Percentiles rank a stretch among this genome's conserved stretches.
Evolutionary conservation across 2,113 vertebrate species (phyloP).

Genomic region (Psettodes erumei): DNA sequence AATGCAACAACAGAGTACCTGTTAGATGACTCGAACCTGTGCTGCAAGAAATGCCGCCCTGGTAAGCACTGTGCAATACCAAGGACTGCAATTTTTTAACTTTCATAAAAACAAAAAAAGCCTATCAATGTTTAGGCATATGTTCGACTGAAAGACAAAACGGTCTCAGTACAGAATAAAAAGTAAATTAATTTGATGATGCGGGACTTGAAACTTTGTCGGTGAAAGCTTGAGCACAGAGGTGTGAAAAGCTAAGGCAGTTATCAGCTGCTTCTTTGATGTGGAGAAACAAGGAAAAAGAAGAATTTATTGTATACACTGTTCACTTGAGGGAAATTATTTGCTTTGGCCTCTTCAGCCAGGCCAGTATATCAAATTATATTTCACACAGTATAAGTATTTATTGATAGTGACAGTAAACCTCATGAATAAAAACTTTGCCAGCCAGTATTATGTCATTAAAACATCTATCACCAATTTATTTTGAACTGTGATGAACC

Average conservation of each 20-base stretch:
- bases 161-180: not conserved
- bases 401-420: not conserved
- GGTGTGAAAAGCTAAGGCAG: conserved; percentile 27
- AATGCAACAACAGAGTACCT: conserved; percentile 51
- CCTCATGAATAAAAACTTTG: not conserved
- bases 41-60: conserved; percentile 79
- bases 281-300: not conserved
- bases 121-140: not conserved
- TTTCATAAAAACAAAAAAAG: not conserved
- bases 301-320: not conserved
- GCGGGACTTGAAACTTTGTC: not conserved
- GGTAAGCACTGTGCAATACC: conserved; percentile 63
- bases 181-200: not conserved
- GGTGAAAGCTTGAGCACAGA: conserved; percentile 13
- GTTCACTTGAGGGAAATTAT: not conserved
- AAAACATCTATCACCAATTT: not conserved
- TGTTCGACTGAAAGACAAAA: conserved; percentile 1
- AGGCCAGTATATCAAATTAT: not conserved
- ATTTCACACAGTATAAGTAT: not conserved
- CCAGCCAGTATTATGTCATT: too few relatives aligned
- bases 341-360: too few relatives aligned
- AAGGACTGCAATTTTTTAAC: not conserved
- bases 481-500: not conserved
- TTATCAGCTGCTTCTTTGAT: not conserved
- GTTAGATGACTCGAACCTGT: not conserved